Base-by-base conservation (phyloP, 2,888 invertebrate genomes). In the Chelonus formosanus region DNA sequence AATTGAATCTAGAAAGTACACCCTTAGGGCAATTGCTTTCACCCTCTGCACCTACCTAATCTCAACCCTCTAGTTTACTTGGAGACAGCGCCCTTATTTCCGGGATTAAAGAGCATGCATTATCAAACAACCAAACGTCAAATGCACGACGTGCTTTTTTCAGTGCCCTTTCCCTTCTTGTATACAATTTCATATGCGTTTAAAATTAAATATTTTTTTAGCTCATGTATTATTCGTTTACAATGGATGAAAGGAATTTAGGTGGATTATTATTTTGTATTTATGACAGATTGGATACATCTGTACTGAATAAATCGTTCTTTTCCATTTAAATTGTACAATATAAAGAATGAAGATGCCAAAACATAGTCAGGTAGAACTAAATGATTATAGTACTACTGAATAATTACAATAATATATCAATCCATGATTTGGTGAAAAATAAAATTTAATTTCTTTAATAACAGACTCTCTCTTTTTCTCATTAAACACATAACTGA, bases 51-150 rank as follows among this genome's bases (percentile, higher is more conserved):
- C 56, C 56, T 31, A 32, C 43, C 56, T 56, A 20, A 10, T 56
- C 56, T 44, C 56, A 43, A 56, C 36, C 57, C 57, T 44, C 32
- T 35, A 48, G 34, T 52, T 52, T 50, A 64, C 44, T 58, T 57
- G 52, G 36, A 68, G 69, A 67, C 65, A 70, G 68, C 67, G 63
- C 73, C 72, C 74, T 78, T 73, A 74, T 74, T 78, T 76, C 74
- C 70, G 65, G 68, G 71, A 73, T 74, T 76, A 74, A 75, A 75
- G 73, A 75, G 70, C 73, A 72, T 57, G 63, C 57, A 64, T 58
- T 64, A 64, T 64, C 73, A 72, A 79, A 75, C 77, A 72, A 73
- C 75, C 73, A 72, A 78, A 79, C 77, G 80, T 80, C 79, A 80
- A 77, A 76, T 71, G 73, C 79, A 79, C 76, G 73, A 75, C 69